Percentiles rank a stretch among this genome's conserved stretches.
phyloP scores from a whole-genome alignment of 2,113 vertebrate genomes.

The Poeciliopsis prolifica region DNA sequence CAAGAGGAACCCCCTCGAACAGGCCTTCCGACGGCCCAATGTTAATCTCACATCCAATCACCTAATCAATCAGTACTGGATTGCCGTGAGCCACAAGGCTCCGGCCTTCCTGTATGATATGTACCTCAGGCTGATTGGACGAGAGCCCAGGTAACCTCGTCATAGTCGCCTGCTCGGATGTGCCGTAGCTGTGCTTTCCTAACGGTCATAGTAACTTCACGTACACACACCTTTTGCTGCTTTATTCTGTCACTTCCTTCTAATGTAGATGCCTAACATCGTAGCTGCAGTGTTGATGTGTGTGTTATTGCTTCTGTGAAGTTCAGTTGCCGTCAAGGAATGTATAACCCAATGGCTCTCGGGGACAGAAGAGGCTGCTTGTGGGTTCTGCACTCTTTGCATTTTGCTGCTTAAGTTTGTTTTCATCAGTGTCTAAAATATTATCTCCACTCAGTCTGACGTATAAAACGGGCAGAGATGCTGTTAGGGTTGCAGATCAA shows the following conservation, averaged over 20 bases:
- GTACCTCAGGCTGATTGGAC: constrained; percentile 99
- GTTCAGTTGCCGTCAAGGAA: constrained; percentile 50
- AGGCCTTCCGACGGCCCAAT: constrained; percentile 99
- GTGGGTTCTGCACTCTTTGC: constrained; percentile 75
- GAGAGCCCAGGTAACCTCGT: constrained; percentile 97
- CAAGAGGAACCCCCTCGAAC: constrained; percentile 99
- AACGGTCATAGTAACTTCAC: constrained; percentile 5
- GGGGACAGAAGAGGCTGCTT: not conserved
- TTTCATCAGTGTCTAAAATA: constrained; percentile 19
- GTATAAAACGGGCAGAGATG: constrained; percentile 14
- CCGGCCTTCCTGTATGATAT: constrained; percentile 99
- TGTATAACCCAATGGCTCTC: constrained; percentile 64
- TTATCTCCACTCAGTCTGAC: constrained; percentile 15
- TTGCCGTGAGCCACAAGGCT: constrained; percentile 99
- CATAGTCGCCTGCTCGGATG: constrained; percentile 57
- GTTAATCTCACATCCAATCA: constrained; percentile 99
- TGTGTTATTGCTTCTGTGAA: constrained; percentile 51
- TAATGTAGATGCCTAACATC: constrained; percentile 22
- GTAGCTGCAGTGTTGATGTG: constrained; percentile 36
- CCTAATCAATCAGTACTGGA: constrained; percentile 99
- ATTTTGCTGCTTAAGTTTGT: constrained; percentile 6
- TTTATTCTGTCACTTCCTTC: constrained; percentile 50
- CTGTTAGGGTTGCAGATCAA: not conserved
- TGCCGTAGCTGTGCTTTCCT: constrained; percentile 26
- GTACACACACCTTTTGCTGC: constrained; percentile 39